Conservation (phyloP, 1,140 invertebrate genomes). For the Zaprionus inermis region DNA sequence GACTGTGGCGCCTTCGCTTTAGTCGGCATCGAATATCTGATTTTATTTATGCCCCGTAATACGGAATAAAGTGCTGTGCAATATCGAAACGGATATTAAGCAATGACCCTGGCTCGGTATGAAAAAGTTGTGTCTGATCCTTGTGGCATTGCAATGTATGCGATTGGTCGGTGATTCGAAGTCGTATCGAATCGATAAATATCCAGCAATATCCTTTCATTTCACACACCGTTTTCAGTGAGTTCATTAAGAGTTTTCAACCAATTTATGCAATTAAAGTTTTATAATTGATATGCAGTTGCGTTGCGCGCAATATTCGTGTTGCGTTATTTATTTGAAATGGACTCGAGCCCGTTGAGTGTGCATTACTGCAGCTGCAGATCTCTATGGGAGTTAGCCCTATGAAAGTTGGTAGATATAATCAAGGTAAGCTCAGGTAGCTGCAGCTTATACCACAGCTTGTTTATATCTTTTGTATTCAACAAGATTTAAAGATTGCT, state of each 20-base stretch:
- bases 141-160: constrained; percentile 2
- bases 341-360: not conserved
- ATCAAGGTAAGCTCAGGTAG: no score
- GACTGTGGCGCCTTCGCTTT: constrained; percentile 26
- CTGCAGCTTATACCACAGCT: no score
- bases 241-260: constrained; percentile 25
- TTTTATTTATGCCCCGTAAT: constrained; percentile 73
- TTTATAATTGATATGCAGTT: constrained; percentile 14
- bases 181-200: constrained; percentile 3
- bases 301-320: not conserved
- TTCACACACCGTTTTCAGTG: constrained; percentile 24
- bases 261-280: constrained; percentile 12
- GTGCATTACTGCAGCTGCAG: not conserved
- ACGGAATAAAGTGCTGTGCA: constrained; percentile 60
- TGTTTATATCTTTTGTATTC: no score
- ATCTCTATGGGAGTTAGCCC: not conserved
- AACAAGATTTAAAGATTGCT: no score
- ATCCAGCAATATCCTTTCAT: constrained; percentile 36
- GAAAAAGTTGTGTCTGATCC: constrained; percentile 19
- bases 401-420: not conserved
- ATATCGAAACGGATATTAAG: constrained; percentile 71
- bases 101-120: constrained; percentile 33
- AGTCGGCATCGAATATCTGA: constrained; percentile 27
- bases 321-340: not conserved
- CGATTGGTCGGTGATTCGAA: not conserved